Evolutionary conservation across 2,797 vertebrate genomes (phyloP), one percentile per base, ranked within the genome.

Genomic region (Tachyglossus aculeatus): DNA sequence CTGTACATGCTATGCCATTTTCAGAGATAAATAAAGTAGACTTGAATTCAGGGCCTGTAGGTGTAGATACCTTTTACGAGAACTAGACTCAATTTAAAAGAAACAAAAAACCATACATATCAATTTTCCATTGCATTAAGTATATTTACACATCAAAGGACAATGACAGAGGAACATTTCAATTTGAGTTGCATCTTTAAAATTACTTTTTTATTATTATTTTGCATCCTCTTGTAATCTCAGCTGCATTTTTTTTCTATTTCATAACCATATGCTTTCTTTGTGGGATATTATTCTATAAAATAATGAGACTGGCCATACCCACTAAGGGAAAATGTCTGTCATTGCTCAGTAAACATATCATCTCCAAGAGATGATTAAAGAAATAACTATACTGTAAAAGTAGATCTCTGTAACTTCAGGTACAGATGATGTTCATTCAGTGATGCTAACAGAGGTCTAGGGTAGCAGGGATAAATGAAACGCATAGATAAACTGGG

Each of bases 141-240:
- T 47, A 16, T 33, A 64, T 74, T 67, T 77, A 55, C 45, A 80
- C 53, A 74, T 81, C 66, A 82, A 84, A 82, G 50, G 7, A 51
- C 40, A 71, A 63, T 6, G 50, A 59, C 16, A 59, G 27, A 71
- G 34, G 9, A 43, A 57, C 57, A 24, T 57, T 77, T 74, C 52
- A 45, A 44, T 58, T 61, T 64, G 50, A 61, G 45, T 62, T 60
- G 52, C 21, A 54, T 60, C 41, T 45, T 76, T 69, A 77, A 72
- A 84, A 80, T 78, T 64, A 41, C 32, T 66, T 57, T 67, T 50
- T 41, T 37, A 50, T 71, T 67, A 71, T 57, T n/a, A 53, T 33
- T 47, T 29, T 33, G 61, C 9, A 22, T 56, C 50, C 21, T 38
- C 16, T 21, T 59, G 24, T 14, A 78, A 50, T 40, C 62, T 62